Percentiles rank a stretch among this genome's conserved stretches.
phyloP scores from a whole-genome alignment of 2,113 vertebrate species.

The Paralichthys olivaceus region DNA sequence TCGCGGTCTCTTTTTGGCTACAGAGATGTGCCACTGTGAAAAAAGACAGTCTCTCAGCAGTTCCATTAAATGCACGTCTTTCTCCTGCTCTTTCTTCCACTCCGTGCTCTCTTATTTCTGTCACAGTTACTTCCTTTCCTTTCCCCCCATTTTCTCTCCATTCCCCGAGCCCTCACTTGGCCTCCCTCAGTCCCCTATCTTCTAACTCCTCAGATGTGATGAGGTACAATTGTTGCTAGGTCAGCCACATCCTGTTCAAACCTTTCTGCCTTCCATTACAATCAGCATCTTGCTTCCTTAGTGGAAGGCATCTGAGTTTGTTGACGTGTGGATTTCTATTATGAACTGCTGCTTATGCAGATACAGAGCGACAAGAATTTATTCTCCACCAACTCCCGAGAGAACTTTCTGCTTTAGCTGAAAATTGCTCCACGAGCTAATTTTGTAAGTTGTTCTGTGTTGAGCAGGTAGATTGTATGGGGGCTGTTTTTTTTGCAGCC shows the following conservation, averaged over 20 bases:
- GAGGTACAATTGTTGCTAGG: constrained; percentile 37
- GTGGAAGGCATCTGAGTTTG: too few species aligned
- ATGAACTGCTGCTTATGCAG: too few species aligned
- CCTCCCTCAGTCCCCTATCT: constrained; percentile 5
- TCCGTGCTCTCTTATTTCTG: constrained; percentile 34
- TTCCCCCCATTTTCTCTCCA: constrained; percentile 8
- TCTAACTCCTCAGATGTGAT: constrained; percentile 19
- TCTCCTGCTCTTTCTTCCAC: constrained; percentile 49
- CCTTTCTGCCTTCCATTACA: neutral
- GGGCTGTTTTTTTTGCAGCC: too few species aligned
- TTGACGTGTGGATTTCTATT: too few species aligned
- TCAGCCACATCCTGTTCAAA: neutral
- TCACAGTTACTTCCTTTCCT: constrained; percentile 42
- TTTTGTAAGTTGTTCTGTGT: too few species aligned
- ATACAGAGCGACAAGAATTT: too few species aligned
- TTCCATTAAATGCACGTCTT: constrained; percentile 54
- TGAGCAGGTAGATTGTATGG: too few species aligned
- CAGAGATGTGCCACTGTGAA: constrained; percentile 58
- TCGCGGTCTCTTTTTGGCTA: constrained; percentile 26
- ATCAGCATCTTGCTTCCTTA: too few species aligned
- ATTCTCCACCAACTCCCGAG: too few species aligned
- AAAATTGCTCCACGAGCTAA: too few species aligned
- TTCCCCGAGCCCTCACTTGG: constrained; percentile 25
- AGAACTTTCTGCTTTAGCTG: too few species aligned
- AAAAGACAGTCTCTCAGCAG: constrained; percentile 51